A percentile compares a stretch with the other conserved stretches of the same genome.
These are phyloP conservation scores for Corythornis vintsioides DNA, from an alignment of 2,113 vertebrate species.

Conservation along the genomic window DNA sequence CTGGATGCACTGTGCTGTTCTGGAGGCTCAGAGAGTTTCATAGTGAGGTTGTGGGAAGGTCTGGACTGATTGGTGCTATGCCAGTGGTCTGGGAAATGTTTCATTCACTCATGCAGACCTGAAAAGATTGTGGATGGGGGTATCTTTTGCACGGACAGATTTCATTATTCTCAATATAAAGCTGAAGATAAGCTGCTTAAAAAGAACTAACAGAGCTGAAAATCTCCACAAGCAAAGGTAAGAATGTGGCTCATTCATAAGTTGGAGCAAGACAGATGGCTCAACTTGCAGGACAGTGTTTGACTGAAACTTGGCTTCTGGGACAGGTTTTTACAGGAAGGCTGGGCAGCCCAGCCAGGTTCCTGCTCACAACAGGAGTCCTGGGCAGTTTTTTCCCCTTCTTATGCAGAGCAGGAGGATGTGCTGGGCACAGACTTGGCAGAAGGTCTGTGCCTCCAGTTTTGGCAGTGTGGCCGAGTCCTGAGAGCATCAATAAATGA, in stretches of 20 bases:
- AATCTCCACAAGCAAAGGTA: not conserved
- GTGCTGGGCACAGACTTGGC: not conserved
- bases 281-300: not conserved
- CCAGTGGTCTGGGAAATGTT: not conserved
- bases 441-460: not conserved
- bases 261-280: not conserved
- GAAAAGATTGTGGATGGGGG: not conserved
- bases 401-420: not conserved
- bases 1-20: not conserved
- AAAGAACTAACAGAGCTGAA: not conserved
- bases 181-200: not conserved
- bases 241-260: not conserved
- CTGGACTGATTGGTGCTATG: not conserved
- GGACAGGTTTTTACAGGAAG: not conserved
- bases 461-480: not conserved
- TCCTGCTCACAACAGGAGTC: not conserved
- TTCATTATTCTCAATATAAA: not conserved
- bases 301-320: not conserved
- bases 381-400: not conserved
- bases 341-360: not conserved
- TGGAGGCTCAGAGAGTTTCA: not conserved
- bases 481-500: conserved; percentile 31
- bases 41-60: not conserved
- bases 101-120: not conserved
- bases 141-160: not conserved